phyloP scores from a whole-genome alignment of 2,113 vertebrate genomes.

The Rhynchopsitta pachyrhyncha region DNA sequence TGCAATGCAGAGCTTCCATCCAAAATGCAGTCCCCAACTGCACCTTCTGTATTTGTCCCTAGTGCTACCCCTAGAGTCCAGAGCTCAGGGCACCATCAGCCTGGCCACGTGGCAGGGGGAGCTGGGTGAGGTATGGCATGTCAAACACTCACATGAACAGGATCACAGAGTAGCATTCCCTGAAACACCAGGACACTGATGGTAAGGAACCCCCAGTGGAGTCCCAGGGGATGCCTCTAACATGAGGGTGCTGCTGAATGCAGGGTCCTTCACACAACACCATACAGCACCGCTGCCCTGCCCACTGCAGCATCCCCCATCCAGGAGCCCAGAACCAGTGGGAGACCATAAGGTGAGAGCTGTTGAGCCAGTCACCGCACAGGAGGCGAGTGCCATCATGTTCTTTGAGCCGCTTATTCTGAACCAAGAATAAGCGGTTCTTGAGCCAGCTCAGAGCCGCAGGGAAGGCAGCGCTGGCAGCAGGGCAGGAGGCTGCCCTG shows the following conservation, averaged over 20 bases:
- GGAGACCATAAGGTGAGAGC: neutral
- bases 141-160: neutral
- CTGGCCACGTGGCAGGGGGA: neutral
- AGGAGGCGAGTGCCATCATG: neutral
- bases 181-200: neutral
- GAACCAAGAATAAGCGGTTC: neutral
- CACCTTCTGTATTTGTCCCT: neutral
- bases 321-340: neutral
- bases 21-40: neutral
- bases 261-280: neutral
- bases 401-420: neutral
- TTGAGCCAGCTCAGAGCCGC: neutral
- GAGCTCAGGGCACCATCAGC: too few species aligned
- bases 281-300: neutral
- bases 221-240: too few species aligned
- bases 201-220: too few species aligned
- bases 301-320: too few species aligned
- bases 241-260: neutral
- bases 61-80: neutral
- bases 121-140: neutral
- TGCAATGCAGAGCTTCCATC: neutral
- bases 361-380: rapidly evolving
- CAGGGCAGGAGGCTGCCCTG: neutral
- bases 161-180: neutral
- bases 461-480: neutral